Evolutionary conservation across 53 echinoderm and acorn worm genomes (phyloP), one percentile per base, ranked within the genome.

Genomic region (Paelopatides confundens): DNA sequence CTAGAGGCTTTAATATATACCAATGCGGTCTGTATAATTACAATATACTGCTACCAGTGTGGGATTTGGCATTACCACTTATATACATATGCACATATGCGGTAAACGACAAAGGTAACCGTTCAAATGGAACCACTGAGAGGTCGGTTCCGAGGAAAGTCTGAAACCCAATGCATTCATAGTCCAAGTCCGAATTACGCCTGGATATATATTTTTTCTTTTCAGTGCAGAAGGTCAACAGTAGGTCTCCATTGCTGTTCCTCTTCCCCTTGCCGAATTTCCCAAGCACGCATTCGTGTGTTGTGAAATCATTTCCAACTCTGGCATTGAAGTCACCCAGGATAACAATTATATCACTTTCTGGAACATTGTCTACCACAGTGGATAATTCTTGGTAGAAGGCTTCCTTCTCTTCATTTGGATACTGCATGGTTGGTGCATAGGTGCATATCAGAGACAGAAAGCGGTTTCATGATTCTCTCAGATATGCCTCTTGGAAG

Each of bases 301-400:
- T 35, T 10, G 37, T 1, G 4, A 17, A 35, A 18, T 88, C 89
- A 34, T 32, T 85, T 23, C 92, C 92, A 63, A 88, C 74, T 38
- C 76, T 88, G 24, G 92, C 92, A 85, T 88, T 92, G 37, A 92
- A 89, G 49, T 92, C 92, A 40, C 92, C 88, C 4, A 88, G 92
- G 23, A 92, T 32, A 13, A 92, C n/a, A 12, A 90, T 11, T 62
- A 83, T 92, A 39, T 92, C 88, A 5, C 26, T 51, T 17, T 71
- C 71, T 8, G 69, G 54, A 31, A 84, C 58, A 49, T 63, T 31
- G 49, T 26, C n/a, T 5, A 83, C 62, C 1, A 49, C 62, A 35
- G 82, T 51, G 65, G 40, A 49, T 2, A 89, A 38, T 17, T 34
- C 30, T 38, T 32, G 3, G 34, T 89, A 89, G 71, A 89, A 89